These are phyloP conservation scores for Sminthurinus aureus DNA, from an alignment of 2,888 invertebrate genomes.

Conservation along the genomic window DNA sequence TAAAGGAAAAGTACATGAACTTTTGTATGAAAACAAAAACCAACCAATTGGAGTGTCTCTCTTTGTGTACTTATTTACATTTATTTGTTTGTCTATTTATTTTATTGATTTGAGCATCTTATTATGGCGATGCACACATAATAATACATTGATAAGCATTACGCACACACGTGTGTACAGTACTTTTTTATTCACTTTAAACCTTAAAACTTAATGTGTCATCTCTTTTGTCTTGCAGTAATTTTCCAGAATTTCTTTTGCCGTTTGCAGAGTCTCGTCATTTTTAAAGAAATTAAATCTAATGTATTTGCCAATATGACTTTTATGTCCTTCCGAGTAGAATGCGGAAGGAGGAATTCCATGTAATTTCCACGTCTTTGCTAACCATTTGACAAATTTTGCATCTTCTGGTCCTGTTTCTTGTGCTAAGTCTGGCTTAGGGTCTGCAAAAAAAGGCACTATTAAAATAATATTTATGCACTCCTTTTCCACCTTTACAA, in stretches of 20 bases:
- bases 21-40: not conserved
- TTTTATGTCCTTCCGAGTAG: constrained; percentile 81
- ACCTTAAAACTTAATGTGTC: not conserved
- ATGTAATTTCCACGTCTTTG: constrained; percentile 88
- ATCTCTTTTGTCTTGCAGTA: not conserved
- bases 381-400: constrained; percentile 94
- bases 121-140: not conserved
- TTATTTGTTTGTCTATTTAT: not conserved
- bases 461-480: too few relatives aligned
- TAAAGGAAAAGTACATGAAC: constrained; percentile 13
- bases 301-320: constrained; percentile 82
- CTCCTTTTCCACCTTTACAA: too few relatives aligned
- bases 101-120: not conserved
- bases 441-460: too few relatives aligned
- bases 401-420: constrained; percentile 82
- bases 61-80: not conserved
- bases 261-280: constrained; percentile 51
- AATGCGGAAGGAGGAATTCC: constrained; percentile 96
- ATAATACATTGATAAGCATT: not conserved
- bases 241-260: constrained; percentile 16
- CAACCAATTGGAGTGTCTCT: not conserved
- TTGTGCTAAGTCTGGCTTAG: constrained; percentile 74
- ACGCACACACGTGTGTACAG: too few relatives aligned
- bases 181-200: not conserved
- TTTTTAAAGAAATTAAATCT: constrained; percentile 92